These are phyloP conservation scores for Serranus cabrilla DNA, from an alignment of 2,797 vertebrate genomes.

Conservation along the genomic window DNA sequence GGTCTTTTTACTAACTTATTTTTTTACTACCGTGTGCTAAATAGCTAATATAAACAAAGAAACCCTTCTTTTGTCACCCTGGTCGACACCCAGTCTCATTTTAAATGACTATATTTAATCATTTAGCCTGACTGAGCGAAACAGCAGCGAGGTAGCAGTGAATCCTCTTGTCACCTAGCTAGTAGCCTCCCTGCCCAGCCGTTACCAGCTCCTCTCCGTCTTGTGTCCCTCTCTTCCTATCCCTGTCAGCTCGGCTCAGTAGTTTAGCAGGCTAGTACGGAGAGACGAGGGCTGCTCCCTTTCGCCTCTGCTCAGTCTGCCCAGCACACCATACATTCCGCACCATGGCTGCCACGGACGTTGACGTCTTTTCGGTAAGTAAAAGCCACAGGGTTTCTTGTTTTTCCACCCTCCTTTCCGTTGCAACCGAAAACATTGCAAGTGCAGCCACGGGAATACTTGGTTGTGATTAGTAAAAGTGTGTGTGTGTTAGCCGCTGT, in stretches of 20 bases:
- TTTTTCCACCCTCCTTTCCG: fast-evolving
- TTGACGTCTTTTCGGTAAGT: constrained; percentile 89
- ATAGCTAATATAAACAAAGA: background rate
- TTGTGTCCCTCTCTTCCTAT: constrained; percentile 36
- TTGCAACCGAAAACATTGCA: background rate
- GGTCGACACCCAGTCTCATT: fast-evolving
- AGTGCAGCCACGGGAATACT: background rate
- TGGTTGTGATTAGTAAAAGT: constrained; percentile 54
- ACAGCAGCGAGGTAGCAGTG: background rate
- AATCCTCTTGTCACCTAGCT: constrained; percentile 44
- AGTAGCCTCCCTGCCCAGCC: constrained; percentile 19
- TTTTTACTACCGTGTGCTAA: too few relatives aligned
- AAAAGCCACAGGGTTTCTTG: background rate
- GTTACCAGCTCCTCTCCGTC: constrained; percentile 29
- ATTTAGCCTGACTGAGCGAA: background rate
- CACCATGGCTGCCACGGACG: constrained; percentile 89
- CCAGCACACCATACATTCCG: constrained; percentile 70
- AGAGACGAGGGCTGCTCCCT: constrained; percentile 81
- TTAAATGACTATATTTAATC: background rate
- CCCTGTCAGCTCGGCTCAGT: constrained; percentile 76
- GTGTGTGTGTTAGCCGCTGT: constrained; percentile 42
- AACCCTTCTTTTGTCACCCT: background rate
- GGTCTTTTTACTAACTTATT: fast-evolving
- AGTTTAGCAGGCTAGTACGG: constrained; percentile 66
- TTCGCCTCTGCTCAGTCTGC: constrained; percentile 70